Evolutionary conservation across 2,888 invertebrate genomes (phyloP).

Genomic region (Seladonia tumulorum): DNA sequence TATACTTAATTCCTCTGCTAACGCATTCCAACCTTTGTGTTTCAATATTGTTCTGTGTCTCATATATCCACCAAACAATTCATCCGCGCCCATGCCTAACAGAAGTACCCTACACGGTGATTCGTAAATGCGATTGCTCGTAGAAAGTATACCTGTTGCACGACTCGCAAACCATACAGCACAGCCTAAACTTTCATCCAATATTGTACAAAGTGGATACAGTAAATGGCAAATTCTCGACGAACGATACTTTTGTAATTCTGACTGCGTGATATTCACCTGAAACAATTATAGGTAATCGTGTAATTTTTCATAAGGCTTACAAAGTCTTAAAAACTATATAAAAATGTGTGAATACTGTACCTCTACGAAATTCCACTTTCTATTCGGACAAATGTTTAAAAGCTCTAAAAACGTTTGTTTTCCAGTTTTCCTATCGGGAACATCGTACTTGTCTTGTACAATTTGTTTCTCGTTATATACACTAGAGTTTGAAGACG

Average conservation of each 20-base stretch:
- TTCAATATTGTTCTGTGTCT: slow-evolving; percentile 92
- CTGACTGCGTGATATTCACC: slow-evolving; percentile 89
- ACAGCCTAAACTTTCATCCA: slow-evolving; percentile 98
- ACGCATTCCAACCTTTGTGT: slow-evolving; percentile 85
- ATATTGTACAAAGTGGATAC: slow-evolving; percentile 93
- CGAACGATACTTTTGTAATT: slow-evolving; percentile 87
- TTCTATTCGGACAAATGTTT: slow-evolving; percentile 88
- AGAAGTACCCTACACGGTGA: slow-evolving; percentile 91
- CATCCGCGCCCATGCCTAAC: slow-evolving; percentile 98
- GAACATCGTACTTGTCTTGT: slow-evolving; percentile 87
- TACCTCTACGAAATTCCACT: slow-evolving; percentile 93
- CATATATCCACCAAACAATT: slow-evolving; percentile 97
- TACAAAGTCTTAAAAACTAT: neutral
- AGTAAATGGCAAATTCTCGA: slow-evolving; percentile 90
- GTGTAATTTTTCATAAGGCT: neutral
- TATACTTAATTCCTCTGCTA: slow-evolving; percentile 86
- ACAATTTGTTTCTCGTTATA: slow-evolving; percentile 64
- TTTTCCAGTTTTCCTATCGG: slow-evolving; percentile 93
- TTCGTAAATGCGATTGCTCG: slow-evolving; percentile 80
- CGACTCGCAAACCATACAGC: slow-evolving; percentile 98
- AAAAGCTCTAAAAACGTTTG: slow-evolving; percentile 89
- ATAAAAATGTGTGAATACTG: slow-evolving; percentile 17
- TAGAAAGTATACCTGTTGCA: slow-evolving; percentile 86
- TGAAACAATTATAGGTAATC: slow-evolving; percentile 67
- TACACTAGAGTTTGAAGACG: slow-evolving; percentile 34